phyloP scores from a whole-genome alignment of 2,797 vertebrate species.

The Rhinophrynus dorsalis region DNA sequence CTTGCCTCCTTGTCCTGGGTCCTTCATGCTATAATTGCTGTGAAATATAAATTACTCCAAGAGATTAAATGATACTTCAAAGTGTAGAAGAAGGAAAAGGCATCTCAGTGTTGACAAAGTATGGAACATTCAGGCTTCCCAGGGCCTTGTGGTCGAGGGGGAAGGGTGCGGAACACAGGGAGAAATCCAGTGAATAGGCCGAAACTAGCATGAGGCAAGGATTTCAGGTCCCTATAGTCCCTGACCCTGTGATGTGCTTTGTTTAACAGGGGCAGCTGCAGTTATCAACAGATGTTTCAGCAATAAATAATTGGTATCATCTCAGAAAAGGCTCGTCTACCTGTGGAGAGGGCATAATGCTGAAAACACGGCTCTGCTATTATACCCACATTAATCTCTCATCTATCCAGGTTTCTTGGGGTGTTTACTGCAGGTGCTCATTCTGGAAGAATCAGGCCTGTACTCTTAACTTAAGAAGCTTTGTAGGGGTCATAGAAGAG shows the following conservation, averaged over 20 bases:
- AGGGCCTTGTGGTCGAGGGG: constrained; percentile 59
- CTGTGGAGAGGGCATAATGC: constrained; percentile 74
- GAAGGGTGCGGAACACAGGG: constrained; percentile 36
- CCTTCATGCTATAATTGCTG: constrained; percentile 64
- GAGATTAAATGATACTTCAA: constrained; percentile 79
- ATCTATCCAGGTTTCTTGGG: constrained; percentile 71
- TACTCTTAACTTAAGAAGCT: constrained; percentile 59
- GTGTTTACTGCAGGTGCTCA: constrained; percentile 71
- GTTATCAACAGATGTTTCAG: constrained; percentile 81
- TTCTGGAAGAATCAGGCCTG: constrained; percentile 62
- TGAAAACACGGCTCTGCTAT: constrained; percentile 63
- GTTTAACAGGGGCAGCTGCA: constrained; percentile 75
- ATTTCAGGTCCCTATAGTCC: constrained; percentile 64
- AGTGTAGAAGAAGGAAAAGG: constrained; percentile 64
- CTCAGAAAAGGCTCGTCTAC: constrained; percentile 70
- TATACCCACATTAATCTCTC: constrained; percentile 74
- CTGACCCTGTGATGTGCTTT: constrained; percentile 70
- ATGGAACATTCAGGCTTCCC: constrained; percentile 66
- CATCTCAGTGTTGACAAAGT: constrained; percentile 68
- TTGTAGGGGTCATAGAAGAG: constrained; percentile 61
- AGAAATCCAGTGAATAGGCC: constrained; percentile 63
- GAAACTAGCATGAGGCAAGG: constrained; percentile 66
- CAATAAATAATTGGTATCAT: constrained; percentile 81
- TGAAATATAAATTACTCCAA: constrained; percentile 73
- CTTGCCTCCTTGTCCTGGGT: constrained; percentile 55